Evolutionary conservation across 2,113 vertebrate genomes (phyloP).

Genomic region (Siniperca chuatsi): DNA sequence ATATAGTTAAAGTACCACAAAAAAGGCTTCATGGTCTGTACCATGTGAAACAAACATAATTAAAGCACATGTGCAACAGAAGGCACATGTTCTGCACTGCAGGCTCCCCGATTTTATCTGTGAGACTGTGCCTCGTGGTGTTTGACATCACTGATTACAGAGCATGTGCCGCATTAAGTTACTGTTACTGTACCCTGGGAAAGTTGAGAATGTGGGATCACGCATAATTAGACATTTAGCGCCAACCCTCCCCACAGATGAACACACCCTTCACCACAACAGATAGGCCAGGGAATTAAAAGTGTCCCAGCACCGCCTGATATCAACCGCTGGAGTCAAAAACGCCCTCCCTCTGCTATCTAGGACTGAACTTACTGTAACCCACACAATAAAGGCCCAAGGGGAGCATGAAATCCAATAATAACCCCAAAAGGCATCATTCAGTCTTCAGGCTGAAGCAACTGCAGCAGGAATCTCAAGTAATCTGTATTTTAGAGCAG

Average conservation of each 20-base stretch:
- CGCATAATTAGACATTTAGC: conserved; percentile 81
- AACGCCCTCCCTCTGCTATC: conserved; percentile 53
- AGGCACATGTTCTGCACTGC: conserved; percentile 13
- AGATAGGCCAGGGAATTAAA: conserved; percentile 72
- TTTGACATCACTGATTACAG: conserved; percentile 82
- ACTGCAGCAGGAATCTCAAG: conserved; percentile 6
- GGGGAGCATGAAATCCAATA: conserved; percentile 22
- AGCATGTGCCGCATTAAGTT: conserved; percentile 64
- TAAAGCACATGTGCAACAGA: conserved; percentile 44
- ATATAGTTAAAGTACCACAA: conserved; percentile 22
- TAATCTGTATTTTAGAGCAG: conserved; percentile 37
- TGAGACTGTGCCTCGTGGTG: conserved; percentile 54
- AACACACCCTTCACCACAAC: conserved; percentile 82
- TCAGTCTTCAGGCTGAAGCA: conserved; percentile 1
- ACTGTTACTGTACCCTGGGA: conserved; percentile 80
- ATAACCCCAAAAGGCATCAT: conserved; percentile 38
- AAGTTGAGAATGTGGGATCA: conserved; percentile 63
- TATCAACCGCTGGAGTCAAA: conserved; percentile 54
- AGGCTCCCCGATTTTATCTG: conserved; percentile 55
- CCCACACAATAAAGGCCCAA: conserved; percentile 48
- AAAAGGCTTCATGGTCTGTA: conserved; percentile 30
- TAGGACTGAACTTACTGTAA: conserved; percentile 59
- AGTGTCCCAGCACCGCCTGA: conserved; percentile 56
- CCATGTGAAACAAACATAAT: conserved; percentile 55
- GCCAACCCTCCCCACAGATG: conserved; percentile 72